Evolutionary conservation across 2,797 vertebrate species (phyloP).

Genomic region (Capromys pilorides): DNA sequence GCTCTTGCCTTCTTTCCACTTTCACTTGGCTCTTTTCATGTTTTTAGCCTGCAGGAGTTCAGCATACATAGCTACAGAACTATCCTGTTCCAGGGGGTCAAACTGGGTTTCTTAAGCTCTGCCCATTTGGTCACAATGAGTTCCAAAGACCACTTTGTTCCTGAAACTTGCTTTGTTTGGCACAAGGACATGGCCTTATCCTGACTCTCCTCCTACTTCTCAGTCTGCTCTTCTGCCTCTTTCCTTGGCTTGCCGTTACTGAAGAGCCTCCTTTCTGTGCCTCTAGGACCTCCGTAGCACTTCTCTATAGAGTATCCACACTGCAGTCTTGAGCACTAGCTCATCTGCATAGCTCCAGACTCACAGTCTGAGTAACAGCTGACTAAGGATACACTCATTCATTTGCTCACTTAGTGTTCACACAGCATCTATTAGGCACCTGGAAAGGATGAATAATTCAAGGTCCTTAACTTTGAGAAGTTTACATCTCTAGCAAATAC

Average conservation of each 20-base stretch:
- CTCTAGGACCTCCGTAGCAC: background rate
- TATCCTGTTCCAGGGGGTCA: background rate
- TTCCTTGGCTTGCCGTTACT: background rate
- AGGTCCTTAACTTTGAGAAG: background rate
- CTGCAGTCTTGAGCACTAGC: background rate
- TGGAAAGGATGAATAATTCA: slow-evolving; percentile 16
- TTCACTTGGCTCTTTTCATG: background rate
- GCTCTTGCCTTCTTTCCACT: background rate
- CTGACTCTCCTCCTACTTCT: background rate
- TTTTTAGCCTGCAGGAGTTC: background rate
- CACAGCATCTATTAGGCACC: background rate
- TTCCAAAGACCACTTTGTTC: background rate
- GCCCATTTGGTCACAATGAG: background rate
- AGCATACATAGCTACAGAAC: background rate
- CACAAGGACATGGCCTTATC: background rate
- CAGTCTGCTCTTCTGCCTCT: background rate
- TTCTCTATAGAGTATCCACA: background rate
- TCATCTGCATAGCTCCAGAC: slow-evolving; percentile 5
- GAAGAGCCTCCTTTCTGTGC: background rate
- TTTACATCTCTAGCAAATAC: background rate
- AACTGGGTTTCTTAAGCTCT: background rate
- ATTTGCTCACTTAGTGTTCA: slow-evolving; percentile 7
- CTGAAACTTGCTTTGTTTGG: background rate
- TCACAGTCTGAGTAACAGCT: background rate
- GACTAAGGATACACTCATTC: background rate